These are phyloP conservation scores for Pristionchus exspectatus DNA, from an alignment of 2,888 invertebrate genomes.

Conservation along the genomic window DNA sequence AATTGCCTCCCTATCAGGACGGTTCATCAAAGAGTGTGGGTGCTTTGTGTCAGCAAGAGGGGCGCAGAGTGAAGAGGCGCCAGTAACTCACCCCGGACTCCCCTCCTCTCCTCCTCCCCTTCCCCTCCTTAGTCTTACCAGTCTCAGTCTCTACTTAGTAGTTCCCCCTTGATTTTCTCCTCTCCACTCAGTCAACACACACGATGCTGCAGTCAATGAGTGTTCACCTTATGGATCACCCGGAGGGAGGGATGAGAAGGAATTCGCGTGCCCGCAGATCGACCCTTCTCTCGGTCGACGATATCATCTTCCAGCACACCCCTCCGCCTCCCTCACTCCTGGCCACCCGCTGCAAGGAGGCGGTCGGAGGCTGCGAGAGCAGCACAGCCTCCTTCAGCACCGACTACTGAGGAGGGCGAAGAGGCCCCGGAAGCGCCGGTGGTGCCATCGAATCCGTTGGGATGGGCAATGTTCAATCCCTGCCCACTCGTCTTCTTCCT, in stretches of 20 bases:
- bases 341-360: conserved; percentile 12
- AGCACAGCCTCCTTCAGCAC: not conserved
- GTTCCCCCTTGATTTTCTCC: not conserved
- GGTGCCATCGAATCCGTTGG: conserved; percentile 63
- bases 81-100: conserved; percentile 9
- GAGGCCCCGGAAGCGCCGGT: not conserved
- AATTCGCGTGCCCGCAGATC: conserved; percentile 57
- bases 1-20: not conserved
- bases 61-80: not conserved
- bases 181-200: not conserved
- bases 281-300: not conserved
- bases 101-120: not conserved
- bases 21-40: conserved; percentile 34
- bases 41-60: not conserved
- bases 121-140: not conserved
- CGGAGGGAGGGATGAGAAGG: conserved; percentile 53
- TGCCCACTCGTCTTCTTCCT: conserved; percentile 58
- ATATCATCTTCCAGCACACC: not conserved
- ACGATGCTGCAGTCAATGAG: conserved; percentile 72
- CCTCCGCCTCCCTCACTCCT: not conserved
- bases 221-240: conserved; percentile 71
- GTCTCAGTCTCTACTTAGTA: conserved; percentile 22
- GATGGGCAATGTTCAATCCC: conserved; percentile 70
- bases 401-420: not conserved
- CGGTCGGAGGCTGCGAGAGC: conserved; percentile 19